Percentiles rank a stretch among this genome's conserved stretches.
phyloP scores from a whole-genome alignment of 2,113 vertebrate genomes.

The Zapornia atra region DNA sequence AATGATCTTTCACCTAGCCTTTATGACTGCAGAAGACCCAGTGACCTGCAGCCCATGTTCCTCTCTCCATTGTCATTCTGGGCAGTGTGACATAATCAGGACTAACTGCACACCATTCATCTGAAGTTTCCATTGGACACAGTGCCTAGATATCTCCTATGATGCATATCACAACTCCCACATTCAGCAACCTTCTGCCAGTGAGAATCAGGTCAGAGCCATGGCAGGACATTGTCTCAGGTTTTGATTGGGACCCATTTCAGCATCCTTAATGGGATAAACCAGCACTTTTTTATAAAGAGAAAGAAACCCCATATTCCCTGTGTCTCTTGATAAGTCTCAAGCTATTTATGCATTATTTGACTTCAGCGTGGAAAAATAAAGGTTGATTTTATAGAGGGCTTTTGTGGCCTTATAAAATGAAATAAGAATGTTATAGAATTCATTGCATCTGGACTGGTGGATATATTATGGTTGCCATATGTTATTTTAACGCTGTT shows the following conservation, averaged over 20 bases:
- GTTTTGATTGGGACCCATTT: not conserved
- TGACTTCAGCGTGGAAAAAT: not conserved
- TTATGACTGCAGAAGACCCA: not conserved
- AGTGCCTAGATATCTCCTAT: not conserved
- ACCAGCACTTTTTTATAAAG: not conserved
- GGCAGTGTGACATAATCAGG: not conserved
- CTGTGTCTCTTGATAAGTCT: not conserved
- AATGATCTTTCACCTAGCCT: not conserved
- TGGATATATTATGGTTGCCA: not conserved
- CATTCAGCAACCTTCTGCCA: not conserved
- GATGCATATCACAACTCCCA: rapidly evolving
- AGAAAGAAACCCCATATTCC: not conserved
- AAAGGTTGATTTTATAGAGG: slow-evolving; percentile 6
- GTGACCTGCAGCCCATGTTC: not conserved
- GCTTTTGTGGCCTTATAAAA: slow-evolving; percentile 53
- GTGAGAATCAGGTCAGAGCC: not conserved
- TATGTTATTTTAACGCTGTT: slow-evolving; percentile 2
- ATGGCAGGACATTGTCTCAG: not conserved
- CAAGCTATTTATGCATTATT: not conserved
- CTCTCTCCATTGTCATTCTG: not conserved
- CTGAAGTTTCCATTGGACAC: not conserved
- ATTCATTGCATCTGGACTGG: not conserved
- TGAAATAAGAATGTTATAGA: slow-evolving; percentile 24
- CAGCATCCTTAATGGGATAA: not conserved
- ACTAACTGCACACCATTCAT: not conserved